Base-by-base conservation (phyloP, 2,888 invertebrate species). In the Endomychus coccineus region DNA sequence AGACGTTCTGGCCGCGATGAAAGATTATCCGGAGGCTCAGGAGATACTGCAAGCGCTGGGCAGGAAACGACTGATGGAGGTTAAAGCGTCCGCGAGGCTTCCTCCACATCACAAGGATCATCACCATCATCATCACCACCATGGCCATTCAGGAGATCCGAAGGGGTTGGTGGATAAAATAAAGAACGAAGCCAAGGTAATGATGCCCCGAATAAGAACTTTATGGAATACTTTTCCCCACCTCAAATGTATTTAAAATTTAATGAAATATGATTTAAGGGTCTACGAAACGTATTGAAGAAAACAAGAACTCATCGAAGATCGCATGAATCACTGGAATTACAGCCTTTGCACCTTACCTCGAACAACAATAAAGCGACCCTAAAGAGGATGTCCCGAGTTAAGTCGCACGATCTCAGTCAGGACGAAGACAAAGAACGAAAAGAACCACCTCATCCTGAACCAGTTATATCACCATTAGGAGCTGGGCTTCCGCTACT, bases 1-100 rank as follows among this genome's bases (percentile, higher is more conserved):
- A 67, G 95, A 95, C 58, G 94, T 95, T 0, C 67, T 95, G 16
- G 82, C 85, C 1, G 95, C 95, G 1, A 90, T 95, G 83, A 94
- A 94, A 62, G 95, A 95, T 62, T 95, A 95, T 56, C 95, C 95
- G 0, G 94, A 95, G 65, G 95, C 95, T 1, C 91, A 94, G 64
- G 89, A 90, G 48, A 91, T 91, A 46, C 71, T 91, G n/a, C 89
- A 90, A 60, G 87, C 83, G 6, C 71, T 91, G 16, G 91, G 91
- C 3, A 71, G 87, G 27, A 90, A 89, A 55, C 73, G 90, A 9
- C 67, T 91, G 33, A 87, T 87, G 76, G 90, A 91, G 66, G 90
- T 89, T 3, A 68, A 66, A 48, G 69, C 66, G 17, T 65, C 68
- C 2, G 65, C 66, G 2, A 51, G 60, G 16, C 55, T 62, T 23